phyloP scores from a whole-genome alignment of 1,140 invertebrate genomes.

The Anastrepha ludens region DNA sequence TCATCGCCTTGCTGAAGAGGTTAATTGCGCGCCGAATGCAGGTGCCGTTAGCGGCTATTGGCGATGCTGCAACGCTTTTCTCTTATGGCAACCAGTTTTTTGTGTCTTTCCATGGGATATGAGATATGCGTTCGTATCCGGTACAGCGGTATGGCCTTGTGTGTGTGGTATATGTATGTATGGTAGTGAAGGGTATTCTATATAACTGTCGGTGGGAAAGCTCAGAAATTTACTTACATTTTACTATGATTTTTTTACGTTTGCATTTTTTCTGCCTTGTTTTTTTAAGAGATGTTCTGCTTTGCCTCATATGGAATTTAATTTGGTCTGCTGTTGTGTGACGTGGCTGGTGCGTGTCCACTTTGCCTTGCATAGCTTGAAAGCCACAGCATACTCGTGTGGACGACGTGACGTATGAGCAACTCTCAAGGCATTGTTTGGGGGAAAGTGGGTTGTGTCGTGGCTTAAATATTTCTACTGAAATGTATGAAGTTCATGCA shows the following conservation, averaged over 20 bases:
- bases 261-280: not conserved
- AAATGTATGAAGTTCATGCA: constrained; percentile 1
- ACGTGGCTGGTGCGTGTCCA: not conserved
- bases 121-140: constrained; percentile 27
- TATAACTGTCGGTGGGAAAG: not conserved
- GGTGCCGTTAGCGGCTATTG: not conserved
- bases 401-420: constrained; percentile 41
- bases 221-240: not conserved
- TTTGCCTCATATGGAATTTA: not conserved
- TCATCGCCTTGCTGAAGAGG: not conserved
- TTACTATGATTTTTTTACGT: not conserved
- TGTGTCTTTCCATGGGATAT: not conserved
- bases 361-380: not conserved
- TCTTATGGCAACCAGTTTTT: not conserved
- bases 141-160: not conserved
- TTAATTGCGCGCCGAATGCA: not conserved
- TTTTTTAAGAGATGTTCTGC: not conserved
- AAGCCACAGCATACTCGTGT: not conserved
- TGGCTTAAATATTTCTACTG: constrained; percentile 13
- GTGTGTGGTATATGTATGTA: not conserved
- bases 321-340: constrained; percentile 8
- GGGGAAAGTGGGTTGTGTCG: not conserved
- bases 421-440: not conserved
- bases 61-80: not conserved
- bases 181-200: not conserved